phyloP scores from a whole-genome alignment of 1,140 invertebrate genomes.

The Saxidomus purpurata region DNA sequence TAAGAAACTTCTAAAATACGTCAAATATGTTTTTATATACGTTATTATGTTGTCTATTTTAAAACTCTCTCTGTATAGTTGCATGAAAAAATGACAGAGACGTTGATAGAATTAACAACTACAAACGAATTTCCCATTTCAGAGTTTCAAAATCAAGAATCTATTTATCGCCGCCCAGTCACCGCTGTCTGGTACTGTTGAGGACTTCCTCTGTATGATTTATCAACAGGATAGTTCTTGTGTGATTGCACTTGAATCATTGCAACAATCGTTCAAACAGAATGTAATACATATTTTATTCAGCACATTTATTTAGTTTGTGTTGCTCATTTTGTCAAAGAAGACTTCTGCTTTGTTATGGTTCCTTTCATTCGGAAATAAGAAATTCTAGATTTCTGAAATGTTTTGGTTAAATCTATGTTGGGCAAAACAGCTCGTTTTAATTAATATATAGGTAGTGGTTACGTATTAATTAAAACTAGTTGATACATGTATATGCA shows the following conservation, averaged over 20 bases:
- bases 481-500: too few relatives aligned
- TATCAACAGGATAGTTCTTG: neutral
- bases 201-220: constrained; percentile 10
- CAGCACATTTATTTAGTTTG: too few relatives aligned
- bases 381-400: too few relatives aligned
- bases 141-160: constrained; percentile 38
- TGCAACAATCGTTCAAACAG: too few relatives aligned
- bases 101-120: neutral
- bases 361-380: too few relatives aligned
- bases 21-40: neutral
- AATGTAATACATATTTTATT: neutral
- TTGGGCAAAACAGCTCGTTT: too few relatives aligned
- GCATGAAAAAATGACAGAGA: neutral
- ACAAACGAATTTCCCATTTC: neutral
- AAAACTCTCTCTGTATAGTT: neutral
- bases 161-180: constrained; percentile 24
- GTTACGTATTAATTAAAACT: too few relatives aligned
- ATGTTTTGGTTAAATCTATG: too few relatives aligned
- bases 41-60: neutral
- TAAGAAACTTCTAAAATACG: neutral
- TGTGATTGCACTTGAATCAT: constrained; percentile 1
- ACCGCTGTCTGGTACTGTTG: neutral
- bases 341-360: too few relatives aligned
- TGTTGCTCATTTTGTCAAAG: too few relatives aligned
- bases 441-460: too few relatives aligned